Evolutionary conservation across 1,140 invertebrate genomes (phyloP).

Genomic region (Drosophila murphyi): DNA sequence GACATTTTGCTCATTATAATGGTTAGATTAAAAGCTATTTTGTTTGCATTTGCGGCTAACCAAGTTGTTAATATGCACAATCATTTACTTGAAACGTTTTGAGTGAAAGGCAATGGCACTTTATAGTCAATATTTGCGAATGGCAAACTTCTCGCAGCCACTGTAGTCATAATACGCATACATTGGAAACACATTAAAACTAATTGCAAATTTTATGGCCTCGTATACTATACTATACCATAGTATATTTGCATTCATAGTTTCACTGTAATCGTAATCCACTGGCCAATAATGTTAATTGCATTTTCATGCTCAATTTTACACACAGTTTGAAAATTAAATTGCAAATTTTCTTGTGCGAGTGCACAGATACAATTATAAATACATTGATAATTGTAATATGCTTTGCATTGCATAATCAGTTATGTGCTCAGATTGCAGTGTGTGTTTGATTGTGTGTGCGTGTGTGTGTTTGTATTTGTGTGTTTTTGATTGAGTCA

Average conservation of each 20-base stretch:
- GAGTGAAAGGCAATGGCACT: constrained; percentile 44
- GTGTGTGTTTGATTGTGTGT: not conserved
- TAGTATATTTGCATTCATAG: constrained; percentile 22
- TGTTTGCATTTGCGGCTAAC: constrained; percentile 62
- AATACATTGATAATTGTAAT: constrained; percentile 34
- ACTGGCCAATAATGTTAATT: constrained; percentile 62
- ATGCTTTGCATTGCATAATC: constrained; percentile 40
- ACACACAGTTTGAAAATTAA: constrained; percentile 48
- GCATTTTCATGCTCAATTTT: constrained; percentile 62
- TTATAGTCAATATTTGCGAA: constrained; percentile 48
- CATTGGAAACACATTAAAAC: constrained; percentile 53
- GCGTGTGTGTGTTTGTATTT: not conserved
- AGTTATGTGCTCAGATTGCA: constrained; percentile 22
- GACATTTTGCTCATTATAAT: constrained; percentile 54
- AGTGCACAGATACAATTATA: constrained; percentile 25
- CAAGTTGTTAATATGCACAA: constrained; percentile 63
- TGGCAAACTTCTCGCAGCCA: constrained; percentile 38
- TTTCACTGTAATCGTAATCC: constrained; percentile 48
- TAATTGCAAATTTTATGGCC: constrained; percentile 49
- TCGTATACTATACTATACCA: not conserved
- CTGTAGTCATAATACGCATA: constrained; percentile 19
- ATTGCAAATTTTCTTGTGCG: constrained; percentile 48
- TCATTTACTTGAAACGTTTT: constrained; percentile 50
- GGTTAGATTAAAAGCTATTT: constrained; percentile 63
- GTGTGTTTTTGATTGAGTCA: constrained; percentile 36